Percentiles rank a stretch among this genome's conserved stretches.
Evolutionary conservation across 2,888 invertebrate species (phyloP).

Genomic region (Leptogaster cylindrica): DNA sequence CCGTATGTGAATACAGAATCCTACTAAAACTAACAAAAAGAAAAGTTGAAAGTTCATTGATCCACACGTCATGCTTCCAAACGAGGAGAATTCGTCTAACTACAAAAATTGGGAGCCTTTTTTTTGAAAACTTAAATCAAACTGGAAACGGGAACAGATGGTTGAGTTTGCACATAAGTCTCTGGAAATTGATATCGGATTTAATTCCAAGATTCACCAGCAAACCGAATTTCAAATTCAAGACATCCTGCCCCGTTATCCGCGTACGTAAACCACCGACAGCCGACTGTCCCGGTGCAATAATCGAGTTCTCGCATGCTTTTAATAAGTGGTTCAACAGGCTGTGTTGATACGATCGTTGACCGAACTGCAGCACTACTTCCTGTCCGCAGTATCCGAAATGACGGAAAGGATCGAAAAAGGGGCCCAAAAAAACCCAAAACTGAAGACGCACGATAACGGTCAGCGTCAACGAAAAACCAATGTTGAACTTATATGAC

Average conservation of each 20-base stretch:
- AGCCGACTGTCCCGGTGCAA: slow-evolving; percentile 29
- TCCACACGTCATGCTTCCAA: no score
- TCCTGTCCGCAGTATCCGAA: slow-evolving; percentile 17
- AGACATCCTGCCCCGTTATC: slow-evolving; percentile 26
- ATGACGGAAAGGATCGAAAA: not conserved
- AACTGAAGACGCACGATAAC: slow-evolving; percentile 16
- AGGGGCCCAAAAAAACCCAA: not conserved
- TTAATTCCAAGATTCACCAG: no score
- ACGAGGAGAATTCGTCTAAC: no score
- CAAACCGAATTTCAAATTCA: no score
- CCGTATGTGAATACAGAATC: no score
- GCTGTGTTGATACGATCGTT: slow-evolving; percentile 27
- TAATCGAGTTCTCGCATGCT: slow-evolving; percentile 45
- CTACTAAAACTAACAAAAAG: no score
- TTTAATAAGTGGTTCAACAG: slow-evolving; percentile 39
- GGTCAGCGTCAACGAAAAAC: slow-evolving; percentile 23
- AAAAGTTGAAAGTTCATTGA: no score
- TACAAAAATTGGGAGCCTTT: no score
- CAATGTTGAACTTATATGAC: slow-evolving; percentile 23
- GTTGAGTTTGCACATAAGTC: no score
- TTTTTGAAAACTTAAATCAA: no score
- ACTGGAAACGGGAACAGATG: no score
- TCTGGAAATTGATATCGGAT: no score
- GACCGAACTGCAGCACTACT: not conserved
- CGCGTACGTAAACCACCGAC: not conserved